Conservation (phyloP, 2,888 invertebrate species). For the Sarcophaga subvicina region DNA sequence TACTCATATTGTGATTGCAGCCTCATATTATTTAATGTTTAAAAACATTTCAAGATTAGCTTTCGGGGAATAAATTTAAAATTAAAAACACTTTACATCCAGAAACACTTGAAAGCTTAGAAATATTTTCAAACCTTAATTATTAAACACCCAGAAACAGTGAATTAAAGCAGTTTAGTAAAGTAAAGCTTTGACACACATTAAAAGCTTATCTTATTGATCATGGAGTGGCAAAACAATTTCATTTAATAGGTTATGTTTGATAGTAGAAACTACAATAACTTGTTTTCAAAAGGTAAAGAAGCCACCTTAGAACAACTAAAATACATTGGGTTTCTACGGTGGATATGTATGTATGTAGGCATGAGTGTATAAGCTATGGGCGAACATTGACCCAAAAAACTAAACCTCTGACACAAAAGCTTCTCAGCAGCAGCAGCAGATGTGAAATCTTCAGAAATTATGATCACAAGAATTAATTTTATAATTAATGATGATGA, state of each 20-base stretch:
- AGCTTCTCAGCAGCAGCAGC: not conserved
- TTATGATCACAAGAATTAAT: constrained; percentile 22
- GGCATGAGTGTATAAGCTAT: not conserved
- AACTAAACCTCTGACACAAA: constrained; percentile 19
- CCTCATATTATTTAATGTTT: no score
- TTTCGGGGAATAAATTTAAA: no score
- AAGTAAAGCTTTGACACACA: constrained; percentile 16
- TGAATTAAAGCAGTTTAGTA: no score
- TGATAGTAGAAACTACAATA: not conserved
- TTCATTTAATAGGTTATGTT: constrained; percentile 4
- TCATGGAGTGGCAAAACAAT: not conserved
- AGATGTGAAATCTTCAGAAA: constrained; percentile 1
- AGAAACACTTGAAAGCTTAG: no score
- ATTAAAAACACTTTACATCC: no score
- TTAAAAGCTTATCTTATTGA: constrained; percentile 3
- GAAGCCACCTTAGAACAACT: not conserved
- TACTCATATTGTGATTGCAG: no score
- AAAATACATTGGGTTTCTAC: not conserved
- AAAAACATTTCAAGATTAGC: no score
- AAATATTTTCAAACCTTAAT: no score
- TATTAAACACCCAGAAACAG: no score
- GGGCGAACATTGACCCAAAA: constrained; percentile 48
- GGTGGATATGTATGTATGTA: not conserved
- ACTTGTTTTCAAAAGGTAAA: constrained; percentile 8
- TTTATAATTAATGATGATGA: not conserved